Conservation (phyloP, 2,113 vertebrate species). For the Cebus imitator region DNA sequence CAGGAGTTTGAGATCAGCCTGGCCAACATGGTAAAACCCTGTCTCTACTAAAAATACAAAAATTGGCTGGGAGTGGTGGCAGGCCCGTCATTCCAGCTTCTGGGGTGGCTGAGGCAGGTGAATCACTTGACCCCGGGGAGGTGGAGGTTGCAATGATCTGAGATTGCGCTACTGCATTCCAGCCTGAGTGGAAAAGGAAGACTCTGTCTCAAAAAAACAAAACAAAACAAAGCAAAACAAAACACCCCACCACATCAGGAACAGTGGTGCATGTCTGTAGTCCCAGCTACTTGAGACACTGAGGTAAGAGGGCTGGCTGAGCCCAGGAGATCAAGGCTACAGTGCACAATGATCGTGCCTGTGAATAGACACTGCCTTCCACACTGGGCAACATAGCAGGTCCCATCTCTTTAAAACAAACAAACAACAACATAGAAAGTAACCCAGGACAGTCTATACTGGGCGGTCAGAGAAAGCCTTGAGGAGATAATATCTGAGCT, state of each 20-base stretch:
- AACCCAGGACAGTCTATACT: neutral
- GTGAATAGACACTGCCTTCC: neutral
- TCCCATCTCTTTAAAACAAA: neutral
- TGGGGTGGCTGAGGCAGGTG: too few relatives aligned
- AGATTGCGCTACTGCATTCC: too few relatives aligned
- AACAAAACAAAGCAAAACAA: too few relatives aligned
- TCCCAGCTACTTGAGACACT: neutral
- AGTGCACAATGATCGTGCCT: neutral
- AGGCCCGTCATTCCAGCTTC: too few relatives aligned
- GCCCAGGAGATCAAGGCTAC: neutral
- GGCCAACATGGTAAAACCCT: too few relatives aligned
- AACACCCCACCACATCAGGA: neutral
- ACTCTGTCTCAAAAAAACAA: too few relatives aligned
- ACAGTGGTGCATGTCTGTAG: neutral
- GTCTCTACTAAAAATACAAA: too few relatives aligned
- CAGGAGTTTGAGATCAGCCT: too few relatives aligned
- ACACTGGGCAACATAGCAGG: neutral
- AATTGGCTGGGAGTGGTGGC: too few relatives aligned
- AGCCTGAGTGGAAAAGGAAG: too few relatives aligned
- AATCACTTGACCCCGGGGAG: too few relatives aligned
- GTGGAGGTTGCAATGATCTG: too few relatives aligned
- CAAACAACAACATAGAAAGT: neutral
- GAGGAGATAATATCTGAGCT: neutral
- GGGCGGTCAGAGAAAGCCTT: neutral
- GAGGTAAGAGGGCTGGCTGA: neutral